Base-by-base conservation (phyloP, 2,113 vertebrate species). In the Apistogramma diplotaenia region DNA sequence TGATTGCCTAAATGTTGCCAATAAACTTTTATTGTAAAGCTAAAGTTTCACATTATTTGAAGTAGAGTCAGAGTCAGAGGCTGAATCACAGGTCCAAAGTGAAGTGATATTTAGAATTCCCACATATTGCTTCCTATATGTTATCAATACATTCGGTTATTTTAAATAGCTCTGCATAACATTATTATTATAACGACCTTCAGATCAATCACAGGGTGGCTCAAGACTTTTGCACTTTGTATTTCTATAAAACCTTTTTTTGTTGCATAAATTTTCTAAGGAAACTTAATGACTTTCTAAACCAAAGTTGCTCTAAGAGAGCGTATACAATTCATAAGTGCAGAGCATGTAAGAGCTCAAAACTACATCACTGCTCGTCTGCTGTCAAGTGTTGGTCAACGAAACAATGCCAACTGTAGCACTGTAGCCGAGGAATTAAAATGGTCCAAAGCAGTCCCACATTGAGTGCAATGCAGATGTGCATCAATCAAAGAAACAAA, bases 401-500 rank as follows among this genome's bases (percentile, higher is more conserved):
- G 67, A 37, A 71, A 58, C 31, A 83, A 56, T 71, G 59, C 58
- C n/a, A n/a, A n/a, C 6, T 71, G 29, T 6, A 59, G 12, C 70
- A 61, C 53, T 57, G 19, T n/a, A 49, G 23, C 5, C 2, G 8
- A 62, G 61, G 46, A 55, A 16, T 62, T 62, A 16, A 67, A 72
- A 54, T 5, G 18, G 10, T 57, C 31, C 12, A 75, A 43, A 81
- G 58, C 10, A 51, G 57, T 31, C 55, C 67, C 1, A 31, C 29
- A 29, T 59, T 25, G 16, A 62, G 9, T 71, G n/a, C 15, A 67
- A 61, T 70, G 71, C 46, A 59, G 40, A 71, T 46, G 33, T 83
- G 72, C 29, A 76, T 43, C 33, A 76, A 67, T 76, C 31, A 80
- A 61, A 78, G 73, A 51, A 59, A 72, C 19, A 37, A 73, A 85